Evolutionary conservation across 2,113 vertebrate genomes (phyloP).

Genomic region (Micronycteris hirsuta): DNA sequence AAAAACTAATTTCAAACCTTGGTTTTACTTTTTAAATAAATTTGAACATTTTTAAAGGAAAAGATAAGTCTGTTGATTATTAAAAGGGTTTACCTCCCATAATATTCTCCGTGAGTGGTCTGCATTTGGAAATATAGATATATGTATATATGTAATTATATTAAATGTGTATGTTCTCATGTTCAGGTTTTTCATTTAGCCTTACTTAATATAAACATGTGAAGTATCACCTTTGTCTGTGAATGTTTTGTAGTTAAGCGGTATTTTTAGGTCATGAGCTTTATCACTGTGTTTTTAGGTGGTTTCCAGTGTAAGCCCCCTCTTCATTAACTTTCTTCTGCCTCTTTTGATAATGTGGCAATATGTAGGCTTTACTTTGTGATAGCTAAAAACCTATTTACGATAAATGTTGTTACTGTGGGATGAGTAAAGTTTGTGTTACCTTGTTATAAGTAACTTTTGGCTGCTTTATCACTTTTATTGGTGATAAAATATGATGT

Average conservation of each 20-base stretch:
- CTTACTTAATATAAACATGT: constrained; percentile 11
- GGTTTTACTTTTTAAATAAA: constrained; percentile 24
- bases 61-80: neutral
- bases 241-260: neutral
- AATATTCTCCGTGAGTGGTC: neutral
- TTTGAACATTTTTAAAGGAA: constrained; percentile 25
- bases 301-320: neutral
- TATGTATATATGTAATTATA: neutral
- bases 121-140: neutral
- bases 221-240: neutral
- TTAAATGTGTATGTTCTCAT: neutral
- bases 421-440: neutral
- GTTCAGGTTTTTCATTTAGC: neutral
- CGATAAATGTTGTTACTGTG: neutral
- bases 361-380: neutral
- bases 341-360: neutral
- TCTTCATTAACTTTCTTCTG: neutral
- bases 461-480: neutral
- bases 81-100: neutral
- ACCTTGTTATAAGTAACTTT: neutral
- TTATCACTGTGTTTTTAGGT: constrained; percentile 7
- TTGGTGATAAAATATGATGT: neutral
- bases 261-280: neutral
- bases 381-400: constrained; percentile 9
- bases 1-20: neutral